A percentile compares a stretch with the other conserved stretches of the same genome.
Conservation (phyloP, 2,797 vertebrate genomes). For the Cirrhinus mrigala region DNA sequence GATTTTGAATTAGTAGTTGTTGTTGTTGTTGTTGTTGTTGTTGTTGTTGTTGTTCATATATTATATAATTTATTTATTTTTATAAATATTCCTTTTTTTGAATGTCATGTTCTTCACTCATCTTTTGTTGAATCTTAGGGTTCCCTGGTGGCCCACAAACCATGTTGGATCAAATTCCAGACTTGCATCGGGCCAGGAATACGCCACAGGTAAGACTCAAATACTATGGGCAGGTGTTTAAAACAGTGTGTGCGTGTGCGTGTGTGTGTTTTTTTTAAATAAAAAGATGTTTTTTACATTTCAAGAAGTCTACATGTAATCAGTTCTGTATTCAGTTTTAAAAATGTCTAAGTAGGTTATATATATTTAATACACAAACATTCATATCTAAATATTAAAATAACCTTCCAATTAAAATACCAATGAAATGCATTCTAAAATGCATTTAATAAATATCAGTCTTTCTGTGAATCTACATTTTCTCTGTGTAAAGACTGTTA, state of each 20-base stretch:
- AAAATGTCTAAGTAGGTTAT: neutral
- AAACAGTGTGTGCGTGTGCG: too few relatives aligned
- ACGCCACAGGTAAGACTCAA: constrained; percentile 72
- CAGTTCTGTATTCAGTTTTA: too few relatives aligned
- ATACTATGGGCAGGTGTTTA: constrained; percentile 65
- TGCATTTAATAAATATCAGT: neutral
- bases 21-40: too few relatives aligned
- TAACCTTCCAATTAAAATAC: too few relatives aligned
- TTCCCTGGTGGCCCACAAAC: constrained; percentile 76
- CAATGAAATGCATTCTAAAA: neutral
- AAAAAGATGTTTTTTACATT: neutral
- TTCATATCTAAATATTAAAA: neutral
- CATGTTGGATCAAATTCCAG: constrained; percentile 88
- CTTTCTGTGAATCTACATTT: neutral
- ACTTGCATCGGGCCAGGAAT: constrained; percentile 83
- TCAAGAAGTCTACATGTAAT: neutral
- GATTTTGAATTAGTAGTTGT: neutral
- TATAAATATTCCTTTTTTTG: too few relatives aligned
- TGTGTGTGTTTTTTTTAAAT: too few relatives aligned
- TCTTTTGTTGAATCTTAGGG: constrained; percentile 54
- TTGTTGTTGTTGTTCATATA: too few relatives aligned
- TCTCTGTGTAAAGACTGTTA: neutral
- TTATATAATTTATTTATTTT: too few relatives aligned
- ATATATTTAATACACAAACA: neutral
- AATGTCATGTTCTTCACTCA: neutral